A percentile compares a stretch with the other conserved stretches of the same genome.
Evolutionary conservation across 2,797 vertebrate genomes (phyloP).

Genomic region (Pteronotus mesoamericanus): DNA sequence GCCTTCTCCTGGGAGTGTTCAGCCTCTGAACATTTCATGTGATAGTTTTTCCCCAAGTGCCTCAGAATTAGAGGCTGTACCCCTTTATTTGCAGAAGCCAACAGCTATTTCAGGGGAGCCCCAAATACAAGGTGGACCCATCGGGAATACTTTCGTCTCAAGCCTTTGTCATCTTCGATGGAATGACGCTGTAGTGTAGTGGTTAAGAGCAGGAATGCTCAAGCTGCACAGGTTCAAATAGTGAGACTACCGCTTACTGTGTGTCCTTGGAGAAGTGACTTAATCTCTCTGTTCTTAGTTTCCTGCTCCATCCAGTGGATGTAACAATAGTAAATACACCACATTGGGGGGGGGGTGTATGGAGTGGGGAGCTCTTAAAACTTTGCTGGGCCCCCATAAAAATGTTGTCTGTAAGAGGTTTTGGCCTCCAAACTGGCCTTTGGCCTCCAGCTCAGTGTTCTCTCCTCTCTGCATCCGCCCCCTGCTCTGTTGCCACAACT

Average conservation of each 20-base stretch:
- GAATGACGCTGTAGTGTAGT: too few relatives aligned
- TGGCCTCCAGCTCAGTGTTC: not conserved
- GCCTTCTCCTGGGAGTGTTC: not conserved
- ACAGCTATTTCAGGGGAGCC: not conserved
- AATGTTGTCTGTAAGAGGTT: not conserved
- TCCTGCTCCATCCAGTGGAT: not conserved
- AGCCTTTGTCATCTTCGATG: not conserved
- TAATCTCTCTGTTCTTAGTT: slow-evolving; percentile 16
- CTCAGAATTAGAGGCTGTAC: not conserved
- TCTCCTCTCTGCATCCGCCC: not conserved
- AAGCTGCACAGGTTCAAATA: not conserved
- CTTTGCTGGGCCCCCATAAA: not conserved
- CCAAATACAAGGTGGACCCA: not conserved
- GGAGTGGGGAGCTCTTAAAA: not conserved
- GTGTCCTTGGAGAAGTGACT: not conserved
- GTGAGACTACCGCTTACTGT: not conserved
- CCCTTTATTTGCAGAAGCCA: not conserved
- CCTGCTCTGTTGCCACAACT: not conserved
- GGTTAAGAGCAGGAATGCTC: not conserved
- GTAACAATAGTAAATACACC: not conserved
- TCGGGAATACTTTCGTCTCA: not conserved
- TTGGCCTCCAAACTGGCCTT: not conserved
- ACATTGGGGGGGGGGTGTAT: too few relatives aligned
- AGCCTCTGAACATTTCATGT: not conserved
- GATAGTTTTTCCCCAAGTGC: not conserved